Evolutionary conservation across 2,797 vertebrate genomes (phyloP), one percentile per base, ranked within the genome.

Genomic region (Sebastes hopkinsi): DNA sequence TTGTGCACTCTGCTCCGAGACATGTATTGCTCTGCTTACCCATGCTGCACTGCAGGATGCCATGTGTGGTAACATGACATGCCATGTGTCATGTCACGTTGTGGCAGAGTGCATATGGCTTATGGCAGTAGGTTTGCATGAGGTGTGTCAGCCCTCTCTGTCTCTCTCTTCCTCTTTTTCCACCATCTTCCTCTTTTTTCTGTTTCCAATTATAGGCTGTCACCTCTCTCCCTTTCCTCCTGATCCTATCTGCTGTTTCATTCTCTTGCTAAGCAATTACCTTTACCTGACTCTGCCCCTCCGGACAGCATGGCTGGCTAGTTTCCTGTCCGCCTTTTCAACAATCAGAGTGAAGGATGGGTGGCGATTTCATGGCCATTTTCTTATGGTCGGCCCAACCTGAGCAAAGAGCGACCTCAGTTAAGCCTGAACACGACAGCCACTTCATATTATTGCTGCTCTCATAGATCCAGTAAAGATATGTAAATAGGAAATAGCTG

Each of bases 241-340:
- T 68, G 77, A 91, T 89, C 80, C 83, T 86, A 81, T 90, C 89
- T 87, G 75, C 78, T 67, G 77, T 90, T 90, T 87, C 89, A 87
- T 88, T 91, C 70, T 91, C 79, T 77, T 84, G 82, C 77, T 78
- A 81, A 83, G 83, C 89, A 88, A 92, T 92, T 91, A 88, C 89
- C 88, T 87, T 86, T 78, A 88, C 85, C 86, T 79, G 86, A 67
- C 84, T 87, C 73, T 76, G 30, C 76, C 79, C 75, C 87, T 85
- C 70, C 30, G 77, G 85, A 89, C 89, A 83, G 55, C 84, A 81
- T 42, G 83, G 72, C 85, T 68, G 62, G 34, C 79, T 84, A 46
- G 73, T 87, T 89, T 87, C 68, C 77, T 81, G 81, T 88, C 84
- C 64, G 30, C 61, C 73, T 67, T 80, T 70, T 50, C 65, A 68